Percentiles rank a stretch among this genome's conserved stretches.
Conservation (phyloP, 1,140 invertebrate species). For the Ridgeia piscesae region DNA sequence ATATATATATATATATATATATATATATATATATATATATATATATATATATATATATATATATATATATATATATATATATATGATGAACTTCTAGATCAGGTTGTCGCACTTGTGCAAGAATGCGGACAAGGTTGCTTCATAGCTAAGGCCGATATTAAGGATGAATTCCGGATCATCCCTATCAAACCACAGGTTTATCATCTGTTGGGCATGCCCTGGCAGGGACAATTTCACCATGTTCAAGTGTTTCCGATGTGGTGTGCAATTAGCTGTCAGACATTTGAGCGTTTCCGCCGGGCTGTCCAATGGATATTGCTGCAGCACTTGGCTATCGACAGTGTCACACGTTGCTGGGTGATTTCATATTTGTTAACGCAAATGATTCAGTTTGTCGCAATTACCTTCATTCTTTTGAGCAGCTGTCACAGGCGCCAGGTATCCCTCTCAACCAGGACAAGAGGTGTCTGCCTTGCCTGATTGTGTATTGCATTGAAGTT, state of each 20-base stretch:
- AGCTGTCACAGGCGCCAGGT: not conserved
- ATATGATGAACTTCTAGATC: too few relatives aligned
- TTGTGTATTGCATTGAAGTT: not conserved
- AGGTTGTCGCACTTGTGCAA: too few relatives aligned
- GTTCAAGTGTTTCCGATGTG: not conserved
- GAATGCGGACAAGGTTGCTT: too few relatives aligned
- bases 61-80: too few relatives aligned
- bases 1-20: too few relatives aligned
- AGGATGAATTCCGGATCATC: not conserved
- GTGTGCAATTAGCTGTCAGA: not conserved
- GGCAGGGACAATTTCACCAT: not conserved
- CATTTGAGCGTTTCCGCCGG: not conserved
- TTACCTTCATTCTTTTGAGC: not conserved
- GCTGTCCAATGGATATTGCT: not conserved
- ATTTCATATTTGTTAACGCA: not conserved
- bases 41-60: too few relatives aligned
- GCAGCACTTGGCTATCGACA: not conserved
- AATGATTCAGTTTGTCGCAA: not conserved
- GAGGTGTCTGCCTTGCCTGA: not conserved
- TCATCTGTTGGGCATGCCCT: not conserved
- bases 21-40: too few relatives aligned
- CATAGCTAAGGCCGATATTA: not conserved
- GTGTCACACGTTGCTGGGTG: not conserved
- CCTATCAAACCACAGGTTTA: not conserved
- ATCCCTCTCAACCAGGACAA: constrained; percentile 7